phyloP scores from a whole-genome alignment of 64 coral and sea anemone genomes.

The Porites australiensis region DNA sequence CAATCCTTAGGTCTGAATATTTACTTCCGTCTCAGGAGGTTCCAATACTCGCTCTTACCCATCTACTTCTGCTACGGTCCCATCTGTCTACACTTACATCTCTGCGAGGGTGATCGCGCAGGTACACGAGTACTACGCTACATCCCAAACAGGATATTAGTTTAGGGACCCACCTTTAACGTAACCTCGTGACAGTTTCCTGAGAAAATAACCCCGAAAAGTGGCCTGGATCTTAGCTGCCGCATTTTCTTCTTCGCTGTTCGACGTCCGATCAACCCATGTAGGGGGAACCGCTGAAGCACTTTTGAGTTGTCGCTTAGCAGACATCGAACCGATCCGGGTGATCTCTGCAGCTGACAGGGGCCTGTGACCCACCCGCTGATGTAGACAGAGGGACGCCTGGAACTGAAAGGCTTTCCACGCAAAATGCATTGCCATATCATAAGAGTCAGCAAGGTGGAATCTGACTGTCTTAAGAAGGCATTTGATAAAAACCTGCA shows the following conservation, averaged over 20 bases:
- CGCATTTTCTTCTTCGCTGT: conserved; percentile 69
- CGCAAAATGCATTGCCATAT: conserved; percentile 91
- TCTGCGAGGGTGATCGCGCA: neutral
- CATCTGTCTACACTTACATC: too few species aligned
- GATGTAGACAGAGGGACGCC: conserved; percentile 78
- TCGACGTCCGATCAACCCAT: conserved; percentile 66
- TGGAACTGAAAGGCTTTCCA: conserved; percentile 98
- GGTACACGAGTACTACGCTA: neutral
- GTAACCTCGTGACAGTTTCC: conserved; percentile 83
- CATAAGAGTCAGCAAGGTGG: conserved; percentile 86
- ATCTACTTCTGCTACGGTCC: too few species aligned
- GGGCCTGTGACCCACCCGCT: conserved; percentile 79
- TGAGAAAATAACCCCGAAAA: conserved; percentile 88
- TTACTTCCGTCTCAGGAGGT: too few species aligned
- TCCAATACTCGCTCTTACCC: too few species aligned
- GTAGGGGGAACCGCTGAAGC: conserved; percentile 45
- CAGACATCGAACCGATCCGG: conserved; percentile 78
- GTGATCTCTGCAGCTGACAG: conserved; percentile 92
- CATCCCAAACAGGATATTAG: neutral
- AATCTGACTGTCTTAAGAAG: conserved; percentile 81
- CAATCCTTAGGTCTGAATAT: too few species aligned
- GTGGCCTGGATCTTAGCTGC: conserved; percentile 91
- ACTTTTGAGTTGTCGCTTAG: conserved; percentile 32
- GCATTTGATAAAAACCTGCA: conserved; percentile 93
- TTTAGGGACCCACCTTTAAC: conserved; percentile 58